Conservation (phyloP, 2,888 invertebrate genomes). For the Microctonus hyperodae region DNA sequence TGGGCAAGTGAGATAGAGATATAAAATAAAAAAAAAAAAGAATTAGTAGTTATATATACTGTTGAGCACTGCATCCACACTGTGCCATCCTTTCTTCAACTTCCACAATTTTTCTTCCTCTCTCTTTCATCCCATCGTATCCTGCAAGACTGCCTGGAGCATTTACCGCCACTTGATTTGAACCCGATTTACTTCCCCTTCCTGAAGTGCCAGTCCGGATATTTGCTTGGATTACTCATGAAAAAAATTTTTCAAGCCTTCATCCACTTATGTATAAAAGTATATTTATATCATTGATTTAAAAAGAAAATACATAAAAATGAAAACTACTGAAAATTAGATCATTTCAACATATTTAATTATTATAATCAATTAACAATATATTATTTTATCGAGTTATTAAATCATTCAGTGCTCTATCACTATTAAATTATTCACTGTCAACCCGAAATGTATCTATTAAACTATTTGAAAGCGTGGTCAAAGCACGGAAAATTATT, state of each 20-base stretch:
- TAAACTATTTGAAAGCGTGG: not conserved
- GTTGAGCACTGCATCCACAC: slow-evolving; percentile 26
- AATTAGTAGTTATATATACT: slow-evolving; percentile 30
- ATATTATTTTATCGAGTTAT: not conserved
- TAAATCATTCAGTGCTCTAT: not conserved
- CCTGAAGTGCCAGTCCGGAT: slow-evolving; percentile 47
- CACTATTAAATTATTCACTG: not conserved
- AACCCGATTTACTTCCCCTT: slow-evolving; percentile 52
- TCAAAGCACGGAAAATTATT: slow-evolving; percentile 11
- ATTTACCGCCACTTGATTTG: slow-evolving; percentile 57
- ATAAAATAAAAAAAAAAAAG: slow-evolving; percentile 35
- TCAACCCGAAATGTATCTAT: not conserved
- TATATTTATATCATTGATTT: not conserved
- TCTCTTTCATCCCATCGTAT: slow-evolving; percentile 34
- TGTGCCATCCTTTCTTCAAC: slow-evolving; percentile 31
- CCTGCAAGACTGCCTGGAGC: slow-evolving; percentile 43
- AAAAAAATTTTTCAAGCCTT: slow-evolving; percentile 33
- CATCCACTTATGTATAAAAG: too few relatives aligned
- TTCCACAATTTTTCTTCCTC: slow-evolving; percentile 27
- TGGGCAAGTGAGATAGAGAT: slow-evolving; percentile 29
- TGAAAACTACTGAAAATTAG: not conserved
- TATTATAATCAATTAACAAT: not conserved
- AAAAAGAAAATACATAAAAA: not conserved
- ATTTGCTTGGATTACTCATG: slow-evolving; percentile 52
- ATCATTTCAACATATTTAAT: not conserved